Base-by-base conservation (phyloP, 2,888 invertebrate species). In the Synanthedon vespiformis region DNA sequence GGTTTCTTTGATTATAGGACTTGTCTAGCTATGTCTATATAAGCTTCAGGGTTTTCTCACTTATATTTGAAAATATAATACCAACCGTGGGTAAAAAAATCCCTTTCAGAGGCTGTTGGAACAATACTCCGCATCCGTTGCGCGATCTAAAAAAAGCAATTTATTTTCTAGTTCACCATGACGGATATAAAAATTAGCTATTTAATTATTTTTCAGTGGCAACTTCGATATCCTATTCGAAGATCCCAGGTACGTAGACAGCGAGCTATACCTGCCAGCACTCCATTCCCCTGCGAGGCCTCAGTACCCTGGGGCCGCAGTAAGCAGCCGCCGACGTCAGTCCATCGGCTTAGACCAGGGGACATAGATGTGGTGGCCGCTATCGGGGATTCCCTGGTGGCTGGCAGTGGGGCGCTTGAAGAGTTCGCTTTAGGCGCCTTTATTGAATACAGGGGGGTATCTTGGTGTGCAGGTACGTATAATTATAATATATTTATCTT, bases 401-500 rank as follows among this genome's bases (percentile, higher is more conserved):
- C 93, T 1, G 93, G 91, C 40, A 93, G 91, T 60, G 93, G 93
- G 1, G 93, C 93, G 0, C 71, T 93, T 59, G 93, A 93, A 58
- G 92, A 92, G 69, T 93, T 88, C 65, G 92, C 93, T 1, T 74
- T 93, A 3, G 93, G 93, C 2, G 92, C 93, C 0, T 90, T 93
- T 63, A 90, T 93, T 56, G 93, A 93, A 69, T 90, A 93, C 57
- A 78, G 93, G 51, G 93, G 93, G 1, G 91, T 93, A 1, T 93
- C 93, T 11, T 93, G 93, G 92, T 92, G 92, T 72, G 90, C 90
- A 62, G 92, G 91, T 91, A 61, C 34, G 34, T 34, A 34, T 27
- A 27, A 6, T 2, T 27, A 61, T 66, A 54, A 10, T 51, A 13
- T 34, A 13, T 8, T 34, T 34, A 0, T 34, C 2, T 10, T 8